phyloP scores from a whole-genome alignment of 2,888 invertebrate genomes.

The Ormyrus thymus region DNA sequence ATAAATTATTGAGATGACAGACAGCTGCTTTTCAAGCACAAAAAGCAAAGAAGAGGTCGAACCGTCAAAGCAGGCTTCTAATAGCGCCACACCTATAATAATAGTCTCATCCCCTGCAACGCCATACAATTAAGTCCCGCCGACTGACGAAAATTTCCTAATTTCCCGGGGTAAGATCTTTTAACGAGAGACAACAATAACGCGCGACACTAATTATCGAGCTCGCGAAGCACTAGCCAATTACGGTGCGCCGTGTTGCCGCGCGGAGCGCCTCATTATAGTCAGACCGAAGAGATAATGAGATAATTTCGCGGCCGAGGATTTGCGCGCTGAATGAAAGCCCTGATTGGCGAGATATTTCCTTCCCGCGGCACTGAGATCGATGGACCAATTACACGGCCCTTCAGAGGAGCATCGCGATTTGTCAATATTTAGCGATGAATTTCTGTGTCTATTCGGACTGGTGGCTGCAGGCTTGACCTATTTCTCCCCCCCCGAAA shows the following conservation, averaged over 20 bases:
- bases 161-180: constrained; percentile 31
- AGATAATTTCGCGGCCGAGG: constrained; percentile 37
- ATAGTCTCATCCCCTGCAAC: too few relatives aligned
- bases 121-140: constrained; percentile 20
- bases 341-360: constrained; percentile 39
- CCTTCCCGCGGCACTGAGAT: constrained; percentile 26
- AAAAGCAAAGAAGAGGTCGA: too few relatives aligned
- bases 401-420: too few relatives aligned
- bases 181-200: constrained; percentile 17
- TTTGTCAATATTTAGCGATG: constrained; percentile 27
- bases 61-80: too few relatives aligned
- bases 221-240: constrained; percentile 33
- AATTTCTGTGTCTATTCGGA: too few relatives aligned
- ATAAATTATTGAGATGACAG: too few relatives aligned
- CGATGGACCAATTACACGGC: constrained; percentile 48
- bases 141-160: constrained; percentile 37
- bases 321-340: neutral
- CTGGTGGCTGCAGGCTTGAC: constrained; percentile 13
- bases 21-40: too few relatives aligned
- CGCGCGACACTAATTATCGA: constrained; percentile 42
- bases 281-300: constrained; percentile 19
- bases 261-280: neutral
- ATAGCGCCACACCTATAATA: too few relatives aligned
- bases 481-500: constrained; percentile 26
- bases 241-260: constrained; percentile 36